These are phyloP conservation scores for Dynastes maya DNA, from an alignment of 2,888 invertebrate genomes.

Conservation along the genomic window DNA sequence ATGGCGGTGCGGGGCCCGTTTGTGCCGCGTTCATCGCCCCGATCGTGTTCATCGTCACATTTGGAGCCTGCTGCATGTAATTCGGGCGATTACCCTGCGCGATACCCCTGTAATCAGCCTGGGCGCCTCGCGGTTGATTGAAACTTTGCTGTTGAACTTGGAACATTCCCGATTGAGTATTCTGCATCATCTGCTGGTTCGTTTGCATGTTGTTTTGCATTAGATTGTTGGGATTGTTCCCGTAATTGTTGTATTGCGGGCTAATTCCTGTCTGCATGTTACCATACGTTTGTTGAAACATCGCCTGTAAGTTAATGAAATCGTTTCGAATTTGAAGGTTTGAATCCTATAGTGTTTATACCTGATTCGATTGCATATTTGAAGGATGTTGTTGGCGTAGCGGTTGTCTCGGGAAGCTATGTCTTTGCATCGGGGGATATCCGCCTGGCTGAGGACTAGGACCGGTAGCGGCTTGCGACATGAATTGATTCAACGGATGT, in stretches of 20 bases:
- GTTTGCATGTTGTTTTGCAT: slow-evolving; percentile 63
- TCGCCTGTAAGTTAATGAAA: slow-evolving; percentile 64
- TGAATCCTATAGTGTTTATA: slow-evolving; percentile 46
- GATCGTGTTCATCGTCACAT: slow-evolving; percentile 89
- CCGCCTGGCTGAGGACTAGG: slow-evolving; percentile 66
- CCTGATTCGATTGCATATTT: slow-evolving; percentile 69
- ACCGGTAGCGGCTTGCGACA: slow-evolving; percentile 67
- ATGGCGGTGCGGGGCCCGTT: slow-evolving; percentile 84
- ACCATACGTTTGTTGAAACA: slow-evolving; percentile 76
- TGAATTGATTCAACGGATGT: slow-evolving; percentile 76
- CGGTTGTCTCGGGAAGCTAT: slow-evolving; percentile 70
- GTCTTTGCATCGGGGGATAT: slow-evolving; percentile 70
- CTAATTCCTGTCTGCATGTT: slow-evolving; percentile 78
- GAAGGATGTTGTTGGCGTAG: slow-evolving; percentile 69
- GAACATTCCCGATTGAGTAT: slow-evolving; percentile 65
- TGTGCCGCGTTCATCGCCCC: slow-evolving; percentile 72
- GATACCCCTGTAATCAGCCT: slow-evolving; percentile 69
- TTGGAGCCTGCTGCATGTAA: slow-evolving; percentile 83
- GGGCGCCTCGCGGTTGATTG: slow-evolving; percentile 70
- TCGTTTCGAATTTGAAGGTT: no score
- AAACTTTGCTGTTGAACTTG: slow-evolving; percentile 73
- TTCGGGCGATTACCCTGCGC: slow-evolving; percentile 62
- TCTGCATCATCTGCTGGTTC: slow-evolving; percentile 68
- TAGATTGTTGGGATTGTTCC: slow-evolving; percentile 70
- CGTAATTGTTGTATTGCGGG: slow-evolving; percentile 78